A percentile compares a stretch with the other conserved stretches of the same genome.
Conservation (phyloP, 2,113 vertebrate species). For the Chiloscyllium plagiosum region DNA sequence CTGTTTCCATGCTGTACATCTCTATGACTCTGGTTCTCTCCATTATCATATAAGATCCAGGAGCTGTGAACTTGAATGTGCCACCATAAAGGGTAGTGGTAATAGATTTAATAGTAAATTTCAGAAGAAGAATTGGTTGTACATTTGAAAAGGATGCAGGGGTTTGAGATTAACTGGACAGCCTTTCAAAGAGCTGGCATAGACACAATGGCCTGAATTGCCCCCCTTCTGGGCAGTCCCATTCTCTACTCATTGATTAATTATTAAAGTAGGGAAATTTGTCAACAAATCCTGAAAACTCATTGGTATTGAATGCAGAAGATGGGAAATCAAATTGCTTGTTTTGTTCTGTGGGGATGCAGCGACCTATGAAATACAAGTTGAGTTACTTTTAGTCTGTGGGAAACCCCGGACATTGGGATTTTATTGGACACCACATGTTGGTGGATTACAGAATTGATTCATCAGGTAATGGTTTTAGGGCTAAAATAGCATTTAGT, state of each 20-base stretch:
- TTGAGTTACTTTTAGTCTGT: background rate
- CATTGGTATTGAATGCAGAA: background rate
- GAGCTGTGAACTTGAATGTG: background rate
- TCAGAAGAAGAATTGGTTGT: background rate
- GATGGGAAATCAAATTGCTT: background rate
- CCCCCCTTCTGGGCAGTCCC: background rate
- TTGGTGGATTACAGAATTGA: background rate
- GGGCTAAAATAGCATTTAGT: background rate
- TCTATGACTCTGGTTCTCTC: background rate
- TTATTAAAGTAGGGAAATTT: background rate
- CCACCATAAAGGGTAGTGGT: background rate
- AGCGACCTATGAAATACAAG: background rate
- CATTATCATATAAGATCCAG: background rate
- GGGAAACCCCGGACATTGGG: background rate
- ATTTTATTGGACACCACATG: background rate
- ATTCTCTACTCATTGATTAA: background rate
- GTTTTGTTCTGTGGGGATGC: background rate
- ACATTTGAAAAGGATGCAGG: background rate
- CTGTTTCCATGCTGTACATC: no score
- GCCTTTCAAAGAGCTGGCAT: background rate
- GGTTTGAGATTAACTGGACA: background rate
- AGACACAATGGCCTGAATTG: background rate
- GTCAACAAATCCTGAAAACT: background rate
- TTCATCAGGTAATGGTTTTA: constrained; percentile 19
- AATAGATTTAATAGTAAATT: background rate